Conservation (phyloP, 2,113 vertebrate species). For the Mastomys natalensis region DNA sequence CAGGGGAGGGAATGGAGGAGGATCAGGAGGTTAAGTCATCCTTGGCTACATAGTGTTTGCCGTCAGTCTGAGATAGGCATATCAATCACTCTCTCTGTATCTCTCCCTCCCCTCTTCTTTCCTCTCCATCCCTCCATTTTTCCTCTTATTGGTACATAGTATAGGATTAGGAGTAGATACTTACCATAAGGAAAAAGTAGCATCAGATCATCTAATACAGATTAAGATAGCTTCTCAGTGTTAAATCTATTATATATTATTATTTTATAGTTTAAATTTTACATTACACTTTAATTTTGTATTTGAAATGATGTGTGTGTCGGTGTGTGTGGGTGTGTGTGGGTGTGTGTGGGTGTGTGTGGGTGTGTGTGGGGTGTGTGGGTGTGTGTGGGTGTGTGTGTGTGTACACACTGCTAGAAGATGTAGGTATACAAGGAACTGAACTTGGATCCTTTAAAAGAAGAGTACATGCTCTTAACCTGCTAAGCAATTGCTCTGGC, state of each 20-base stretch:
- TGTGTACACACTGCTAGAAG: no score
- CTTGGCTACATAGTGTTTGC: neutral
- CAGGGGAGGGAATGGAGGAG: neutral
- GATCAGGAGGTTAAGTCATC: neutral
- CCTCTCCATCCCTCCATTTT: neutral
- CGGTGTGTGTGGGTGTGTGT: no score
- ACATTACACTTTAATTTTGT: neutral
- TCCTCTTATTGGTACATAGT: neutral
- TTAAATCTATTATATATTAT: neutral
- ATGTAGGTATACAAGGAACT: neutral
- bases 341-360: no score
- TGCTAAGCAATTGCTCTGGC: neutral
- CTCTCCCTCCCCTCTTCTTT: no score
- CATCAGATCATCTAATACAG: neutral
- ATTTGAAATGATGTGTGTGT: neutral
- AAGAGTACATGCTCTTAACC: neutral
- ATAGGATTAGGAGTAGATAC: neutral
- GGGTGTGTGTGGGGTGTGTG: no score
- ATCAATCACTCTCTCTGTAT: neutral
- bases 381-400: no score
- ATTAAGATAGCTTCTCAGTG: neutral
- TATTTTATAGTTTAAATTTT: neutral
- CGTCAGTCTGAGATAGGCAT: neutral
- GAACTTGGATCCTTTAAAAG: neutral
- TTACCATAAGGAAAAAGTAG: neutral